Evolutionary conservation across 2,797 vertebrate species (phyloP), one percentile per base, ranked within the genome.

Genomic region (Aselliscus stoliczkanus): DNA sequence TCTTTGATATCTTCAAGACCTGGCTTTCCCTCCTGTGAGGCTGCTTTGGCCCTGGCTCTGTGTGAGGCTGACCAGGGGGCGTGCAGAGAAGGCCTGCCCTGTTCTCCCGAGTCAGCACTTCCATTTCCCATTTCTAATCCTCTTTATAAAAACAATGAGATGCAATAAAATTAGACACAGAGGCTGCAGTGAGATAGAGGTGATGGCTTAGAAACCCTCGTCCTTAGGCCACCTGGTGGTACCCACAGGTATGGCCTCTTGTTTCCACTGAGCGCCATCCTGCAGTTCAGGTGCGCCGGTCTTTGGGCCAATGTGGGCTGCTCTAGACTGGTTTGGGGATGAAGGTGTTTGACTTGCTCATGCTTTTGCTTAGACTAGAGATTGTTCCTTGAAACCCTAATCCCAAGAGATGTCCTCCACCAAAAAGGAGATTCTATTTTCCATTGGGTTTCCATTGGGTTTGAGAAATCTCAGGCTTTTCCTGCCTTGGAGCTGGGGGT

Each of bases 91-190:
- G 37, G 13, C 18, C 31, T 50, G 62, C 4, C n/a, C 39, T 7
- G 0, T 34, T 12, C 7, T 80, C 65, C 64, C 34, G 2, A 27
- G 21, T 31, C 9, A 5, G 64, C 11, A 18, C 6, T n/a, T 34
- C 50, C 8, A 17, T 58, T 85, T 87, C 50, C 54, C 2, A 2
- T 79, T 90, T 87, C 37, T 70, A 34, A 67, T 70, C 31, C 27
- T 87, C n/a, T 88, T 80, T 69, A 72, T 65, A 58, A 92, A 92
- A 85, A 18, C 54, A 80, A n/a, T 10, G 34, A 81, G 95, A 77
- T 11, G 23, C 31, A 54, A 4, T 56, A 37, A 73, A 54, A n/a
- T 21, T 15, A 75, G 31, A n/a, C 83, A 15, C 7, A n/a, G 82
- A 83, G 58, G 23, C 64, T 79, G n/a, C 21, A 27, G 47, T 7